Evolutionary conservation across 2,888 invertebrate species (phyloP).

Genomic region (Dysmachus trigonus): DNA sequence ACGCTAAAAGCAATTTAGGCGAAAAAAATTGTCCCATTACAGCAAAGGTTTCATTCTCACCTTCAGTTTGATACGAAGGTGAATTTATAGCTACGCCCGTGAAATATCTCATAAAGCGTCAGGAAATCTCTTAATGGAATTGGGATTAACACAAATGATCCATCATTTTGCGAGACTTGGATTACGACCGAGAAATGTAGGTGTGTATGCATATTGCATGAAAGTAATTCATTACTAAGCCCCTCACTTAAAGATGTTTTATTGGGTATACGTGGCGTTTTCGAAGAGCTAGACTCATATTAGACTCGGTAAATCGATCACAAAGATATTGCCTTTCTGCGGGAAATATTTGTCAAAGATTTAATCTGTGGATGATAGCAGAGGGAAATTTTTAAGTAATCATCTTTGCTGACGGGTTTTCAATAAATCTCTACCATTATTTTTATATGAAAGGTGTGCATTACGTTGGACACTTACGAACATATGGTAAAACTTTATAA

Average conservation of each 20-base stretch:
- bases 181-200: not conserved
- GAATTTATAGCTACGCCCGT: not conserved
- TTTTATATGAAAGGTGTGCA: too few species aligned
- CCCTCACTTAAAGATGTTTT: conserved; percentile 23
- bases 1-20: not conserved
- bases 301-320: not conserved
- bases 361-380: not conserved
- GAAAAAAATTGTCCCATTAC: conserved; percentile 18
- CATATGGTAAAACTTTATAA: too few species aligned
- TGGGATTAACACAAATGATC: conserved; percentile 35
- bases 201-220: conserved; percentile 11
- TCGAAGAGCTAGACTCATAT: not conserved
- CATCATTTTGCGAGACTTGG: not conserved
- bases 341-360: not conserved
- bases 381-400: not conserved
- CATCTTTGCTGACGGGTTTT: not conserved
- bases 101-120: conserved; percentile 21
- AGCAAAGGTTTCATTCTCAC: not conserved
- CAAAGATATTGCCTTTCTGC: not conserved
- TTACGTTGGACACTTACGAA: too few species aligned
- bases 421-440: too few species aligned
- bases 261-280: conserved; percentile 18
- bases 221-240: conserved; percentile 30
- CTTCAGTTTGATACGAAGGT: not conserved
- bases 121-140: conserved; percentile 33